Conservation (phyloP, 2,113 vertebrate species). For the Clupea harengus region DNA sequence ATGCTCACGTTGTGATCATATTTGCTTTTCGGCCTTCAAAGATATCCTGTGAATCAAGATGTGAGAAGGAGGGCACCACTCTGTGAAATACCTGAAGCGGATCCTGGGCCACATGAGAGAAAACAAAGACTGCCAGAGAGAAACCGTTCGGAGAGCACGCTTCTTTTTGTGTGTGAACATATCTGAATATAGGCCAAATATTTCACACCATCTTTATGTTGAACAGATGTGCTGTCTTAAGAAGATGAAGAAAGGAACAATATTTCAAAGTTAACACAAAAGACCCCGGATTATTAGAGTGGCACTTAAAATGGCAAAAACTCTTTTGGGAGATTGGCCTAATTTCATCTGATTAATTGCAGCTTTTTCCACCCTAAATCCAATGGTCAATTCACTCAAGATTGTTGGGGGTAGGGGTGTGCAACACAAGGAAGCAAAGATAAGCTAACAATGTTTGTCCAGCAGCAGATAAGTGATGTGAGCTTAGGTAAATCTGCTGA, state of each 20-base stretch:
- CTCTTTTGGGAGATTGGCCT: neutral
- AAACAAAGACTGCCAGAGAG: neutral
- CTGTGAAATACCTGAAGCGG: neutral
- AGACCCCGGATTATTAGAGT: neutral
- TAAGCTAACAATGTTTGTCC: constrained; percentile 67
- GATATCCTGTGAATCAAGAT: constrained; percentile 52
- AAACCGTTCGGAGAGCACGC: neutral
- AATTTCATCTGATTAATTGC: neutral
- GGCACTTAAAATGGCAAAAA: neutral
- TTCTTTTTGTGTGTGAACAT: neutral
- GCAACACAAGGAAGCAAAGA: constrained; percentile 63
- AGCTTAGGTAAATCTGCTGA: neutral
- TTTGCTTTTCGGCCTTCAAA: constrained; percentile 16
- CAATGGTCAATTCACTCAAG: neutral
- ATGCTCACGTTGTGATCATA: constrained; percentile 49
- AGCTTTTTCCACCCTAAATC: constrained; percentile 33
- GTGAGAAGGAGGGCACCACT: neutral
- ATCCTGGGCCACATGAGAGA: neutral
- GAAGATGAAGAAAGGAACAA: neutral
- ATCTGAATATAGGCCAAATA: neutral
- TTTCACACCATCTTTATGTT: neutral
- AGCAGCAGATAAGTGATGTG: constrained; percentile 55
- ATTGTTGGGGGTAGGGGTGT: constrained; percentile 23
- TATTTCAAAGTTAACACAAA: neutral
- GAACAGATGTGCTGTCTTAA: neutral